Conservation (phyloP, 2,888 invertebrate genomes). For the Hirtodrosophila cameraria region DNA sequence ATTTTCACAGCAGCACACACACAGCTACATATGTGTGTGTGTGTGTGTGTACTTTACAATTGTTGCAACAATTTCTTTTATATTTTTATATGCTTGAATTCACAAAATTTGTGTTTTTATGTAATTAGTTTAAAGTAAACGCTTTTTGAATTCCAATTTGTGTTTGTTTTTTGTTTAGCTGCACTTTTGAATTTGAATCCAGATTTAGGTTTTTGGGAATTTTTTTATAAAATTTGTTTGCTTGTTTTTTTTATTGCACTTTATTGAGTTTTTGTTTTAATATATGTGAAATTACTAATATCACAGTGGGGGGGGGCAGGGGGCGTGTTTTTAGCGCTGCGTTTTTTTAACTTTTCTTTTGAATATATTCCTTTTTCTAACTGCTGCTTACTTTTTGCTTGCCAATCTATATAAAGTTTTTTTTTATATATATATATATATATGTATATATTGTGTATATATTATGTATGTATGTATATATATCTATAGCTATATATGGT, state of each 20-base stretch:
- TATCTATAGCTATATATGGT: slow-evolving; percentile 40
- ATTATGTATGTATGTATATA: slow-evolving; percentile 43
- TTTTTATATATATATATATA: slow-evolving; percentile 39
- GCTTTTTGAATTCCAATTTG: slow-evolving; percentile 17
- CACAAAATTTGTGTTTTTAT: slow-evolving; percentile 2
- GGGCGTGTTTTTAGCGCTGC: slow-evolving; percentile 40
- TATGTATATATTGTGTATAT: slow-evolving; percentile 43
- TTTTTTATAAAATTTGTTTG: slow-evolving; percentile 14
- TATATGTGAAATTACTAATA: slow-evolving; percentile 66
- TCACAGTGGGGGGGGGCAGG: slow-evolving; percentile 55
- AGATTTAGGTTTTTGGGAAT: slow-evolving; percentile 10
- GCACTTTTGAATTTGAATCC: slow-evolving; percentile 27
- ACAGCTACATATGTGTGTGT: slow-evolving; percentile 20
- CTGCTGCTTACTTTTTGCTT: slow-evolving; percentile 30
- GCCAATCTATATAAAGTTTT: slow-evolving; percentile 47
- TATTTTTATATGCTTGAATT: slow-evolving; percentile 3
- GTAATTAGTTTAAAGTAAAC: slow-evolving; percentile 34
- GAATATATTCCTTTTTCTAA: no score
- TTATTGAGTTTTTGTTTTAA: slow-evolving; percentile 16
- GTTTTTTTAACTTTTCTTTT: neutral
- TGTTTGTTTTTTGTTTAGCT: slow-evolving; percentile 19
- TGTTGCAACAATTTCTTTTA: neutral
- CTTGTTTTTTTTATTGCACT: slow-evolving; percentile 39
- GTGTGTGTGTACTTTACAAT: slow-evolving; percentile 5
- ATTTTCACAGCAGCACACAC: slow-evolving; percentile 14